Evolutionary conservation across 2,797 vertebrate genomes (phyloP), one percentile per base, ranked within the genome.

Genomic region (Caiman crocodilus): DNA sequence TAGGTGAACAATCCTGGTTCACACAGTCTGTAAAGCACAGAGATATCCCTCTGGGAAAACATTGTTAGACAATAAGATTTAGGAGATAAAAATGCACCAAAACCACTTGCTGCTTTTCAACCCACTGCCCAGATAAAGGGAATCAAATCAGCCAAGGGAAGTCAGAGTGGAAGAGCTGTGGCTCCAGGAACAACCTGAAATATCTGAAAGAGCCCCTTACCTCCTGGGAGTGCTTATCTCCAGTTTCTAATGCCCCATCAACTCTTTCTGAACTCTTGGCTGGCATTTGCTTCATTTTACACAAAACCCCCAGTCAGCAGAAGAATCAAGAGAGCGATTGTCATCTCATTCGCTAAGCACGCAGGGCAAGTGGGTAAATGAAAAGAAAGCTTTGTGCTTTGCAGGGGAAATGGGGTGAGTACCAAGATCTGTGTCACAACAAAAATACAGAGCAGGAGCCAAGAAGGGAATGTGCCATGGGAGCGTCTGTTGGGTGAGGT

Each of bases 331-430:
- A 94, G 83, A 65, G 26, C 50, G 2, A 75, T 93, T 96, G 96
- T 96, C 85, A 58, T 32, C 23, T 83, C 83, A 95, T 97, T 95
- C 83, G 93, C 92, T 88, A 90, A 87, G 93, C 92, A 18, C 94
- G 64, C 74, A 61, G 2, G 77, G 26, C 21, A 55, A 1, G 87
- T 87, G 95, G 95, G 84, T 26, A 91, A 94, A 91, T 97, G 90
- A 98, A 96, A 97, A 94, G 73, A 90, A 3, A 2, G 94, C 97
- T 97, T 97, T 98, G 98, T 98, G 94, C 83, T 90, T 61, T 32
- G 65, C 32, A 2, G 75, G 82, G 23, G 2, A 84, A 84, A 82
- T 4, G 69, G 90, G 59, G 57, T 12, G n/a, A 64, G 64, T 5
- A 74, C 60, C 7, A 2, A 10, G 65, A 17, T 42, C 1, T 23